Base-by-base conservation (phyloP, 2,888 invertebrate species). In the Parnassius smintheus region DNA sequence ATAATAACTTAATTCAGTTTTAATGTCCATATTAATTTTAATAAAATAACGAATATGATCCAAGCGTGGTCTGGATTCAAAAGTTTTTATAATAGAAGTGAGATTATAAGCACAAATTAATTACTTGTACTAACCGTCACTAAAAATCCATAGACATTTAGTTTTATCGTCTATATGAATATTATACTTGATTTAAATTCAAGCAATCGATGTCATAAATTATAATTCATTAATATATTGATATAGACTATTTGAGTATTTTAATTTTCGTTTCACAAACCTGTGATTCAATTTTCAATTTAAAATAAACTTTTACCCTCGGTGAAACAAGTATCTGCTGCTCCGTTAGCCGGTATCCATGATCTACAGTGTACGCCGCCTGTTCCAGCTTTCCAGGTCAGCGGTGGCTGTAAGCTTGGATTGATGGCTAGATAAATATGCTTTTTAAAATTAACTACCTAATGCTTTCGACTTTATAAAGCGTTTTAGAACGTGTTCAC, bases 291-390 rank as follows among this genome's bases (percentile, higher is more conserved):
- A 56, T 59, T 51, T 56, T 56, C 59, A 59, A 59, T 64, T 64
- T 51, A 56, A 56, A 64, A 64, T 64, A 64, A 64, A 64, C 59
- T 64, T 64, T 59, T 64, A 64, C 59, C 59, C 55, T 42, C n/a
- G 12, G 59, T 22, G 55, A 64, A 55, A 59, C 55, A 56, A 11
- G 54, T 57, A 52, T 57, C 61, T 44, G 25, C 22, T 46, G 56
- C 61, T 61, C 57, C 62, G 62, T 62, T 62, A 62, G 61, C 50
- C 60, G 9, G 48, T 58, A 62, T 57, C 62, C 44, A 62, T 58
- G 44, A 57, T 57, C 62, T 53, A 62, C 48, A 48, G 42, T 56
- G 42, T 54, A 46, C 49, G 25, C 42, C 48, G 22, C 35, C 54
- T 45, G 48, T 53, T 51, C 42, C 42, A 52, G 59, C 63, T 64